Base-by-base conservation (phyloP, 1,140 invertebrate genomes). In the Aricia agestis region DNA sequence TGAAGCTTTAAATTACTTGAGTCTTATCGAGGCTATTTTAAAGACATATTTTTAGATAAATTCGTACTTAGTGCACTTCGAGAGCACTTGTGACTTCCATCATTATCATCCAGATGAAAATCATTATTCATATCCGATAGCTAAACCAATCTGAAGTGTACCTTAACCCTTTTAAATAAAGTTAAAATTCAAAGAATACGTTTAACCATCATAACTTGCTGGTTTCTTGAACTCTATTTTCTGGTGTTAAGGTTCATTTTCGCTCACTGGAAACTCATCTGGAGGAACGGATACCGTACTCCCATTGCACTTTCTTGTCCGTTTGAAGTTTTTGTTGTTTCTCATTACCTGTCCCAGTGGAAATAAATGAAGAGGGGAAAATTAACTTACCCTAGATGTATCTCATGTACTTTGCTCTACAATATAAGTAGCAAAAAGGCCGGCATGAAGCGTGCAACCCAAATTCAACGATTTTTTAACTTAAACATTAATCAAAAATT, bases 271-370 rank as follows among this genome's bases (percentile, higher is more conserved):
- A 57, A 13, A 19, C 45, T 41, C 52, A 69, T 76, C 71, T 78
- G 74, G 70, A 73, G 74, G 68, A 66, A 72, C 82, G 82, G 82
- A 84, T 81, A 81, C 71, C 61, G 69, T 68, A 79, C 73, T 78
- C 45, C 18, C 76, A 75, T 72, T 70, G 71, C 74, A 68, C 78
- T 84, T 86, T 85, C 84, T 82, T 84, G 79, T 75, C 59, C 71
- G 74, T 75, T 78, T 78, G 75, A 80, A 42, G 68, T 11, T 63
- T 63, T 18, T 25, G 59, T 19, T 63, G 58, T 59, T 59, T 59
- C n/a, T 19, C 18, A 59, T 59, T 59, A 59, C n/a, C 58, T 17
- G 18, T 18, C 58, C 15, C 58, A 59, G 58, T 18, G n/a, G n/a
- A 59, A 59, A 59, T 59, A 59, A 17, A 17, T 19, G 6, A 59